A percentile compares a stretch with the other conserved stretches of the same genome.
Conservation (phyloP, 2,113 vertebrate species). For the Chiloscyllium plagiosum region DNA sequence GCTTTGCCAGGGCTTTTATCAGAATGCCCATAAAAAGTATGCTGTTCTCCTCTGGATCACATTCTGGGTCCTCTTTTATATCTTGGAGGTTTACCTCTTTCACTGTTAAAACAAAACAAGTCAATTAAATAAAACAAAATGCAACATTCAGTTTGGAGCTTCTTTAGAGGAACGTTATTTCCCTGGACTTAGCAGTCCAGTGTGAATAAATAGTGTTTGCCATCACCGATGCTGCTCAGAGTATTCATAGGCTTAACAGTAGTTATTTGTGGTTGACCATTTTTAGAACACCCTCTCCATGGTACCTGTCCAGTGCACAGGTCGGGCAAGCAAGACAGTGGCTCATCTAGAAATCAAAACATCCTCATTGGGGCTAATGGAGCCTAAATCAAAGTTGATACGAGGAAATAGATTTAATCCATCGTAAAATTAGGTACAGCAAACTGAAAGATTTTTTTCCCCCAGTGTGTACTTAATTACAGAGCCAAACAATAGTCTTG, state of each 20-base stretch:
- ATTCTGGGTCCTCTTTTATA: conserved; percentile 69
- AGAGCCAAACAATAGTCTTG: too few species aligned
- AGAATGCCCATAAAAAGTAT: conserved; percentile 89
- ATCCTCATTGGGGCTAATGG: neutral
- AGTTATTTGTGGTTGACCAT: neutral
- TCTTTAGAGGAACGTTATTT: neutral
- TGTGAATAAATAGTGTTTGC: neutral
- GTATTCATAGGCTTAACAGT: neutral
- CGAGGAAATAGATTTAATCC: neutral
- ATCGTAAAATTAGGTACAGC: neutral
- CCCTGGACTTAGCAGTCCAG: neutral
- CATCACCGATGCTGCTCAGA: neutral
- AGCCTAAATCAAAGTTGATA: neutral
- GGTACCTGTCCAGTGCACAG: neutral
- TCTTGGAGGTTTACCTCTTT: conserved; percentile 70
- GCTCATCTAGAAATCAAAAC: neutral
- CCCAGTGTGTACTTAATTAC: too few species aligned
- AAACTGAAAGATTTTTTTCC: neutral
- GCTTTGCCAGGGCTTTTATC: conserved; percentile 87
- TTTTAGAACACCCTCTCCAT: neutral
- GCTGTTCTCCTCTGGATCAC: conserved; percentile 93
- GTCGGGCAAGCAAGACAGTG: neutral
- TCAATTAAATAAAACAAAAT: neutral
- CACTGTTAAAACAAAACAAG: conserved; percentile 51
- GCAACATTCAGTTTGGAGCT: neutral